A percentile compares a stretch with the other conserved stretches of the same genome.
Conservation (phyloP, 2,888 invertebrate genomes). For the Metellina segmentata region DNA sequence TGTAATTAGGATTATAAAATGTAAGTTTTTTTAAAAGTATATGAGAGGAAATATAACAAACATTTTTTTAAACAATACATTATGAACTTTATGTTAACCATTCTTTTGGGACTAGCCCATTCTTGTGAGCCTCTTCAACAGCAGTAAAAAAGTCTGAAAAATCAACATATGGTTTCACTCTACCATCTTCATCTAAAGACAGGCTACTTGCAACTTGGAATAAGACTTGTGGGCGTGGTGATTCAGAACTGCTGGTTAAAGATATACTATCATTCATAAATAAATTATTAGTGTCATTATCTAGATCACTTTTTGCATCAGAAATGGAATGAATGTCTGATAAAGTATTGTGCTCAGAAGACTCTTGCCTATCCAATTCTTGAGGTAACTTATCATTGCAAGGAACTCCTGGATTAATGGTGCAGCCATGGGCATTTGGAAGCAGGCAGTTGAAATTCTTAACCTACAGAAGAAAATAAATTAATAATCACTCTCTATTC, state of each 20-base stretch:
- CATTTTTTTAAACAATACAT: background rate
- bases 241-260: constrained; percentile 66
- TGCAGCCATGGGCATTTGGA: constrained; percentile 84
- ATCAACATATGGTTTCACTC: constrained; percentile 90
- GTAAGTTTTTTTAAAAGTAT: no score
- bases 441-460: constrained; percentile 92
- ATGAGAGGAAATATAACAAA: no score
- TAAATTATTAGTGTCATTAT: background rate
- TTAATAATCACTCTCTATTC: background rate
- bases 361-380: background rate
- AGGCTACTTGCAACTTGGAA: constrained; percentile 69
- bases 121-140: constrained; percentile 84
- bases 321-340: constrained; percentile 48
- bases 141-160: constrained; percentile 90
- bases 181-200: constrained; percentile 85
- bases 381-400: background rate
- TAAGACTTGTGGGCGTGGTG: constrained; percentile 51
- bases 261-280: constrained; percentile 57
- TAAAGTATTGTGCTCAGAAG: constrained; percentile 47
- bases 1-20: no score
- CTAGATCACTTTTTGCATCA: constrained; percentile 10
- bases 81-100: constrained; percentile 46
- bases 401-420: constrained; percentile 75
- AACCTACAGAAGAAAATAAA: constrained; percentile 48
- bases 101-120: constrained; percentile 69